Evolutionary conservation across 2,888 invertebrate species (phyloP), one percentile per base, ranked within the genome.

Genomic region (Limnephilus marmoratus): DNA sequence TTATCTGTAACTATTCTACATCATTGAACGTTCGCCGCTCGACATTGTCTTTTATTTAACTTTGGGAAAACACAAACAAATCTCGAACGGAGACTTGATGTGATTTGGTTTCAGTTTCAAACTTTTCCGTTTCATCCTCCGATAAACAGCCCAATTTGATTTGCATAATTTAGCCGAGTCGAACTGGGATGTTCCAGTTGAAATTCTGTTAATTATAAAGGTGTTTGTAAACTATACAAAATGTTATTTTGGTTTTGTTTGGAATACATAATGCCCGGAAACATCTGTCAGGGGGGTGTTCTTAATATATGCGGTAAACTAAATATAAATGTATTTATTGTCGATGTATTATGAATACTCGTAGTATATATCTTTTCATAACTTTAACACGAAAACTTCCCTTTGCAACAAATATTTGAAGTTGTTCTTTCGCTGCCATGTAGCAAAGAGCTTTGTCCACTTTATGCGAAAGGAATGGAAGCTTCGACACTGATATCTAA

Each of bases 51-150:
- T 49, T 49, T 49, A 49, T 49, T 49, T 68, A 18, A 68, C 53
- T 68, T 68, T 68, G 24, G 24, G 68, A 68, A 68, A 68, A 68
- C 2, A 31, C 13, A 82, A 31, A 82, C 82, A 82, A 31, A 81
- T 81, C 81, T 29, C 29, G 34, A 82, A 31, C 34, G 68, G 24
- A 68, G 31, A 31, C 34, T 82, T 82, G 34, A 31, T 34, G 31
- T 82, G 34, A 82, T 82, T 34, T 34, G 82, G 82, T 82, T 82
- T 82, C 82, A 31, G 34, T 82, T 82, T 82, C 31, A 13, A 82
- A 82, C 15, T 34, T 82, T 82, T 31, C 82, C 34, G 34, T 31
- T 82, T 31, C 82, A 82, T 82, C 29, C 31, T 31, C 34, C 31
- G 34, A 34, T 82, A 31, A 12, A 34, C 34, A 82, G 3, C 82